Base-by-base conservation (phyloP, 2,113 vertebrate species). In the Notechis scutatus region DNA sequence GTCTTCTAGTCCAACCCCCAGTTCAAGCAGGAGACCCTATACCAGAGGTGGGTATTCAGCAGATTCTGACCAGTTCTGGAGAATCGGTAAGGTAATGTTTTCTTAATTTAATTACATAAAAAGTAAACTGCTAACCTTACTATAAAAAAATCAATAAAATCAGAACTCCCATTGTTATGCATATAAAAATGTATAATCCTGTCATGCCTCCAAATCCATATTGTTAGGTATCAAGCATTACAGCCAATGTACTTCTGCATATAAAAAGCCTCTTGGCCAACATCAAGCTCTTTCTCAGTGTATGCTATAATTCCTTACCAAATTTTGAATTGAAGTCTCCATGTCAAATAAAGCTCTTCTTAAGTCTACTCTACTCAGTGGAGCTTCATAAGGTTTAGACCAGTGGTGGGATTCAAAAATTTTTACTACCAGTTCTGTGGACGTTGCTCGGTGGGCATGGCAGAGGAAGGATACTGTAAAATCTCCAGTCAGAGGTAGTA, bases 281-380 rank as follows among this genome's bases (percentile, higher is more conserved):
- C 34, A 39, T 26, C 34, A 23, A 95, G 90, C 52, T 88, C 64
- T 91, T 96, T 93, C 93, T 94, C 92, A 91, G 0, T 87, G 93
- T 61, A 87, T 61, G 45, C 90, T 90, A 85, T 7, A 54, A 34
- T 74, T 87, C 93, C 89, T 56, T 94, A 93, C 29, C 86, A 95
- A 89, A 93, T 94, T 97, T 98, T 97, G 97, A 98, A 97, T 55
- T 92, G 94, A 93, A 64, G 74, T 87, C 87, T 97, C 90, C n/a
- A 64, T 96, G 85, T 94, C 95, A 96, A 93, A 95, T 81, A 96
- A 94, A 96, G 24, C 90, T 96, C 94, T 94, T 95, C 90, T 94
- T 87, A 94, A 96, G 92, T 59, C 93, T 94, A 95, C 92, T 23
- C 88, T 89, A 93, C 94, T 92, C 88, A 81, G 93, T 95, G 92